Evolutionary conservation across 2,113 vertebrate genomes (phyloP).

Genomic region (Microcebus lehilahytsara): DNA sequence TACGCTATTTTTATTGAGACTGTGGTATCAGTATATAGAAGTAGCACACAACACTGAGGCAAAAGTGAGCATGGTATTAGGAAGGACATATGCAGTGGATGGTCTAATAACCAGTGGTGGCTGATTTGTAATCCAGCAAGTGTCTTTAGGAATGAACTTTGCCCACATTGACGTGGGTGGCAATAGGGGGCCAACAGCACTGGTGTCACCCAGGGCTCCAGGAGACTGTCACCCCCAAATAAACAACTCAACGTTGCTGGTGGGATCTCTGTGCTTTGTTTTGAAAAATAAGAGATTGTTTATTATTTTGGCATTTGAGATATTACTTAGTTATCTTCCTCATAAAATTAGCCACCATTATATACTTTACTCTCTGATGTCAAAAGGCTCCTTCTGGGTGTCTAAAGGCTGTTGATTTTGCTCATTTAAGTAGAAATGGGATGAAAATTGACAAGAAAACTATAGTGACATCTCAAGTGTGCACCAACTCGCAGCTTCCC

Average conservation of each 20-base stretch:
- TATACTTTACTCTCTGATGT: background rate
- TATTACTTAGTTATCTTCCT: background rate
- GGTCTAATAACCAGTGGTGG: conserved; percentile 74
- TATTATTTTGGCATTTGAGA: background rate
- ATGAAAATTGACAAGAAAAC: conserved; percentile 2
- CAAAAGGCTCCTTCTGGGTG: background rate
- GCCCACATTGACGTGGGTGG: background rate
- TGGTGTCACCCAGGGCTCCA: background rate
- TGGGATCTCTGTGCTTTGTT: background rate
- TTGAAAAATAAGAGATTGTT: background rate
- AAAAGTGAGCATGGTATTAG: conserved; percentile 70
- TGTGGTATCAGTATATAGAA: conserved; percentile 66
- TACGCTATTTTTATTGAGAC: conserved; percentile 75
- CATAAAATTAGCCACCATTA: background rate
- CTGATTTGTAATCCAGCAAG: conserved; percentile 76
- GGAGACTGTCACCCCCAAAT: background rate
- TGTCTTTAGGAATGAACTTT: conserved; percentile 71
- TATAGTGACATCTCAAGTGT: background rate
- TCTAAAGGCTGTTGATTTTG: background rate
- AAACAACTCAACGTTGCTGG: background rate
- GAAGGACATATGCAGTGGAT: conserved; percentile 61
- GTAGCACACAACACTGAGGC: conserved; percentile 73
- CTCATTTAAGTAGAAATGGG: background rate
- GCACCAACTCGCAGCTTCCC: background rate
- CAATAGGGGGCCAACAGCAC: background rate